Base-by-base conservation (phyloP, 2,797 vertebrate genomes). In the Molossus molossus region DNA sequence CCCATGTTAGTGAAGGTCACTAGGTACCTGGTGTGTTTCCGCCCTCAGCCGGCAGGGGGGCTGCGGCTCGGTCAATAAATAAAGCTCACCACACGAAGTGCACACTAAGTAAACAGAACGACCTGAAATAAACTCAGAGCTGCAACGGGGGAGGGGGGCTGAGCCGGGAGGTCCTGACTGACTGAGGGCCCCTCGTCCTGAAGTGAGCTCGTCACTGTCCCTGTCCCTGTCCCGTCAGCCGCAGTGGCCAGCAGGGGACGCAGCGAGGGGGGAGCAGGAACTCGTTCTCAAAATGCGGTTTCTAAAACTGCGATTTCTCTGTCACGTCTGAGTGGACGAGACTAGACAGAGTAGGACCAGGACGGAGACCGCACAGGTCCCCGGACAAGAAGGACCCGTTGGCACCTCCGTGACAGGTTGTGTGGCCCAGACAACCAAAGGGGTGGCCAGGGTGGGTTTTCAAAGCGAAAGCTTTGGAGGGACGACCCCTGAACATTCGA, bases 71-170 rank as follows among this genome's bases (percentile, higher is more conserved):
- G 96, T 95, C 96, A 98, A 98, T 98, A 98, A 98, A 98, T 98
- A 98, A 98, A 98, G 97, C 98, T 98, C 98, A 96, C 96, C 90
- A 45, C 72, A 96, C 98, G 98, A 97, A 98, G 98, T 98, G 98
- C 98, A 98, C 97, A 95, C 97, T 96, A 98, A 98, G 98, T 98
- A 98, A 99, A 99, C 98, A 98, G 98, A 98, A 97, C 98, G 98
- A 98, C 98, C 96, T n/a, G 96, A 97, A 98, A 98, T 92, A 96
- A 98, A 95, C 89, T 92, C 94, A 91, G 95, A 98, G 97, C 96
- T 97, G 98, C 98, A 98, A 98, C 94, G 58, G 76, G 40, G 64
- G 40, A 6, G 15, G 0, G 88, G 95, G 97, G 88, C 29, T 18
- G 18, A 21, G 83, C 90, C 25, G 90, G 94, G 94, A 96, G 10